Evolutionary conservation across 2,113 vertebrate genomes (phyloP).

Genomic region (Paradisaea rubra): DNA sequence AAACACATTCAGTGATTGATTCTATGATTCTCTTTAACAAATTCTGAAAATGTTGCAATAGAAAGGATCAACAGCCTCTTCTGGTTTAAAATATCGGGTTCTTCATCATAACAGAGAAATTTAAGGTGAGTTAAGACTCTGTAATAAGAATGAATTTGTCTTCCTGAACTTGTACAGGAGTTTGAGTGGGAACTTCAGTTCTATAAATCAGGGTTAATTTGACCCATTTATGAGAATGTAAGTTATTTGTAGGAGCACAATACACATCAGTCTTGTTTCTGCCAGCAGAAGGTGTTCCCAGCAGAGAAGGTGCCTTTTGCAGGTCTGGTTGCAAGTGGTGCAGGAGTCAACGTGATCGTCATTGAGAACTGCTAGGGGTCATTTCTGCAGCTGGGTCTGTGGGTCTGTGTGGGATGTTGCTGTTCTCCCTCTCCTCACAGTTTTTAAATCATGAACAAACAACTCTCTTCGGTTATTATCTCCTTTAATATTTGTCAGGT

Average conservation of each 20-base stretch:
- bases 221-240: neutral
- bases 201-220: neutral
- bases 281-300: neutral
- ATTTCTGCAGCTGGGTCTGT: neutral
- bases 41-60: neutral
- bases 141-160: neutral
- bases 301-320: neutral
- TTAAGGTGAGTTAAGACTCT: neutral
- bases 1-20: neutral
- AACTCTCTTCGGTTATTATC: neutral
- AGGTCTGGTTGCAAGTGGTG: neutral
- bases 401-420: neutral
- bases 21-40: neutral
- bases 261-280: neutral
- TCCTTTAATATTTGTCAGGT: neutral
- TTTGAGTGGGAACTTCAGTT: neutral
- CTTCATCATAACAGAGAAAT: neutral
- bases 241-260: neutral
- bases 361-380: neutral
- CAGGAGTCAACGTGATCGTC: rapidly evolving
- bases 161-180: neutral
- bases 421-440: neutral
- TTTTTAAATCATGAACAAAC: neutral
- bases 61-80: neutral
- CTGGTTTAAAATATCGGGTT: neutral